Conservation (phyloP, 2,888 invertebrate species). For the Magallana nippona region DNA sequence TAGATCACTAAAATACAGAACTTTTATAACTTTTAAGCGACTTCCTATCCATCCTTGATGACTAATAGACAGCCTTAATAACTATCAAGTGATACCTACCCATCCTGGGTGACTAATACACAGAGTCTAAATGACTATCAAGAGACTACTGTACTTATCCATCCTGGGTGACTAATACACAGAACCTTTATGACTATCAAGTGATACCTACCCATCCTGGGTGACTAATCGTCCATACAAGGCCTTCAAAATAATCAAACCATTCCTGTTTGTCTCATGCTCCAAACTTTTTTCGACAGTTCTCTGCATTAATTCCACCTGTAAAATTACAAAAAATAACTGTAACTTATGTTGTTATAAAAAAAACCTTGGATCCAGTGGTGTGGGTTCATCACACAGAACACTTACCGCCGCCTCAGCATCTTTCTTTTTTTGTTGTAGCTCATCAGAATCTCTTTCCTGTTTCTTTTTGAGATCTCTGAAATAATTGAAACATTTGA, state of each 20-base stretch:
- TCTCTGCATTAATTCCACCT: conserved; percentile 91
- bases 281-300: conserved; percentile 90
- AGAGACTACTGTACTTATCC: conserved; percentile 30
- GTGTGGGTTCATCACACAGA: background rate
- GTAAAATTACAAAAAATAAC: conserved; percentile 13
- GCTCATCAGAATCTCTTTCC: conserved; percentile 88
- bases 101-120: no score
- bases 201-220: conserved; percentile 52
- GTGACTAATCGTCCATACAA: conserved; percentile 81
- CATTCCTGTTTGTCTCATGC: conserved; percentile 90
- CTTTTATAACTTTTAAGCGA: background rate
- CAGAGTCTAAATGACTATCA: no score
- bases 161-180: conserved; percentile 58
- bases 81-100: conserved; percentile 88
- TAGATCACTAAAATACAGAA: conserved; percentile 4
- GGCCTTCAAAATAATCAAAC: conserved; percentile 92
- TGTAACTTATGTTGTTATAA: no score
- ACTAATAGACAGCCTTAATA: conserved; percentile 84
- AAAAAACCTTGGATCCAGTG: no score
- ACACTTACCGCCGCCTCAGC: conserved; percentile 88
- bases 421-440: conserved; percentile 90
- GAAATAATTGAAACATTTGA: background rate
- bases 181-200: conserved; percentile 55
- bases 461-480: conserved; percentile 90
- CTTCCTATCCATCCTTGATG: conserved; percentile 52